These are phyloP conservation scores for Heliothis virescens DNA, from an alignment of 1,140 invertebrate species.

Conservation along the genomic window DNA sequence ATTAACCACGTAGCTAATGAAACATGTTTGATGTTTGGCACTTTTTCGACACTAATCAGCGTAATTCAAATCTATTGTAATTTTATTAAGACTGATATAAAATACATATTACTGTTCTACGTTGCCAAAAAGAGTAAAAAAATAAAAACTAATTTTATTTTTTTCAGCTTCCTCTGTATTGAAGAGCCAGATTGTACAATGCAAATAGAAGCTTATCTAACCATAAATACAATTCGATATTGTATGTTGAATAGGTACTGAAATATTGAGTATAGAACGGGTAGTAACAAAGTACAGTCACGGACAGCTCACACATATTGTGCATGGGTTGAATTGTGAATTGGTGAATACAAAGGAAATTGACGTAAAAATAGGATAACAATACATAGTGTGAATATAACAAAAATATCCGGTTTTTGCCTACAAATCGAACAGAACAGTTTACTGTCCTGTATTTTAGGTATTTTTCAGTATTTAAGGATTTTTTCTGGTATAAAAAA, in stretches of 20 bases:
- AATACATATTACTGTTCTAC: too few species aligned
- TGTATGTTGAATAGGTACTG: not conserved
- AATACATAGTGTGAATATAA: constrained; percentile 7
- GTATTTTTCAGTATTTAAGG: too few species aligned
- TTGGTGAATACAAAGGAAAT: constrained; percentile 42
- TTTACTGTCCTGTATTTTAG: too few species aligned
- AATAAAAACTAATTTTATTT: constrained; percentile 42
- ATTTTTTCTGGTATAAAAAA: too few species aligned
- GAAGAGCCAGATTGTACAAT: too few species aligned
- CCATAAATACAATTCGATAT: not conserved
- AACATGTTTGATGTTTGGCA: too few species aligned
- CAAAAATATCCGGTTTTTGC: constrained; percentile 21
- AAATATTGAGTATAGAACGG: constrained; percentile 36
- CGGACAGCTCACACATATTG: constrained; percentile 41
- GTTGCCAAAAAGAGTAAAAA: not conserved
- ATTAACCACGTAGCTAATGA: too few species aligned
- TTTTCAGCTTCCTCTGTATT: constrained; percentile 6
- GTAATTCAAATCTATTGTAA: too few species aligned
- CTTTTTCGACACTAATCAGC: too few species aligned
- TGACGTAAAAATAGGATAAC: constrained; percentile 41
- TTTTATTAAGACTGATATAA: too few species aligned
- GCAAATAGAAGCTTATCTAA: not conserved
- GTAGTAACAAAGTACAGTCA: constrained; percentile 45
- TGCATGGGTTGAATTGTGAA: constrained; percentile 48
- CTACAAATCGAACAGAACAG: not conserved